Evolutionary conservation across 1,140 invertebrate species (phyloP).

Genomic region (Drosophila ananassae): DNA sequence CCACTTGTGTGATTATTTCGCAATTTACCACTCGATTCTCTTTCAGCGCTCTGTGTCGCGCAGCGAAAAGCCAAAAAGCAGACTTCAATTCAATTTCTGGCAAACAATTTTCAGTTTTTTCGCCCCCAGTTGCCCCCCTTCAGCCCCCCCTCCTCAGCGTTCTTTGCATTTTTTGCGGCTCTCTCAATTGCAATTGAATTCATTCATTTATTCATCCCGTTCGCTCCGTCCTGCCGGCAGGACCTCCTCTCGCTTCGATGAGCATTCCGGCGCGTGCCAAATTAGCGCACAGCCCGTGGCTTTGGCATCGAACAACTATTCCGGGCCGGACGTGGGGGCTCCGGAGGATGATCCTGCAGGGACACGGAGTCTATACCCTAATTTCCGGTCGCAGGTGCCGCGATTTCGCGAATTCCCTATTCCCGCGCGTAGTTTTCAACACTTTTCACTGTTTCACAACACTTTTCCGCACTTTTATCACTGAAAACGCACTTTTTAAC

Average conservation of each 20-base stretch:
- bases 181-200: slow-evolving; percentile 78
- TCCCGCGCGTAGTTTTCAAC: no score
- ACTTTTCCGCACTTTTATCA: no score
- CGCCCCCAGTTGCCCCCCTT: not conserved
- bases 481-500: no score
- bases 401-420: no score
- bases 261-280: slow-evolving; percentile 72
- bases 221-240: slow-evolving; percentile 32
- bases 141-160: not conserved
- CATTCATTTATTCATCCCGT: slow-evolving; percentile 75
- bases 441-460: no score
- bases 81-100: slow-evolving; percentile 67
- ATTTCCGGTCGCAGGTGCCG: no score
- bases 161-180: slow-evolving; percentile 6
- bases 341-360: not conserved
- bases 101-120: slow-evolving; percentile 45
- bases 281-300: slow-evolving; percentile 67
- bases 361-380: not conserved
- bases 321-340: not conserved
- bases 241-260: slow-evolving; percentile 51
- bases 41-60: slow-evolving; percentile 13
- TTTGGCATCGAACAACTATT: slow-evolving; percentile 69
- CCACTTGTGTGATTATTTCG: slow-evolving; percentile 77
- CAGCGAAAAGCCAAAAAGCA: slow-evolving; percentile 17
- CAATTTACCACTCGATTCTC: slow-evolving; percentile 71